Evolutionary conservation across 2,888 invertebrate species (phyloP).

Genomic region (Lordiphosa andalusiaca): DNA sequence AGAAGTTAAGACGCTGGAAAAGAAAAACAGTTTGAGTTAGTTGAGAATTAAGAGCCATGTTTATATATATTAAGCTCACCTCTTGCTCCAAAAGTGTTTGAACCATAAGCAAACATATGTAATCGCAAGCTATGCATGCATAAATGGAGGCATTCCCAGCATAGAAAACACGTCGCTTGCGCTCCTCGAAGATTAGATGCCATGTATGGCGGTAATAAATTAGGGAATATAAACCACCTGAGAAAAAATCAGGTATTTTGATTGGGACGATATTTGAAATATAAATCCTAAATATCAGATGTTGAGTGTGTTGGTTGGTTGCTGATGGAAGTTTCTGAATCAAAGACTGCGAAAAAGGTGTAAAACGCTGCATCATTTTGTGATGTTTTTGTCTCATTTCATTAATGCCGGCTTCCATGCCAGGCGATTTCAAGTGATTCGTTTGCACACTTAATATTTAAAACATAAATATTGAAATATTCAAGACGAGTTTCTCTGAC

Average conservation of each 20-base stretch:
- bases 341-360: too few relatives aligned
- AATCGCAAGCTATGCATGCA: conserved; percentile 71
- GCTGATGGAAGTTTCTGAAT: too few relatives aligned
- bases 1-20: conserved; percentile 37
- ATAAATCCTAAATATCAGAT: too few relatives aligned
- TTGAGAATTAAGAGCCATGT: background rate
- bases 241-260: conserved; percentile 48
- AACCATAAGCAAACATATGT: conserved; percentile 56
- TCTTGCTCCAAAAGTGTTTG: conserved; percentile 46
- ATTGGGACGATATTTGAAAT: too few relatives aligned
- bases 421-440: too few relatives aligned
- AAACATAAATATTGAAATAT: too few relatives aligned
- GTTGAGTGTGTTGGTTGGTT: too few relatives aligned
- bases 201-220: conserved; percentile 65
- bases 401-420: too few relatives aligned
- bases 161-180: conserved; percentile 63
- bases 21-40: background rate
- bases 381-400: too few relatives aligned
- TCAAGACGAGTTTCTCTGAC: too few relatives aligned
- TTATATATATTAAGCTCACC: conserved; percentile 35
- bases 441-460: too few relatives aligned
- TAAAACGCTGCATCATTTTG: too few relatives aligned
- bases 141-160: conserved; percentile 67
- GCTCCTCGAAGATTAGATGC: conserved; percentile 62
- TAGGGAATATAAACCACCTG: conserved; percentile 63